Evolutionary conservation across 2,113 vertebrate species (phyloP), one percentile per base, ranked within the genome.

Genomic region (Aphyosemion australe): DNA sequence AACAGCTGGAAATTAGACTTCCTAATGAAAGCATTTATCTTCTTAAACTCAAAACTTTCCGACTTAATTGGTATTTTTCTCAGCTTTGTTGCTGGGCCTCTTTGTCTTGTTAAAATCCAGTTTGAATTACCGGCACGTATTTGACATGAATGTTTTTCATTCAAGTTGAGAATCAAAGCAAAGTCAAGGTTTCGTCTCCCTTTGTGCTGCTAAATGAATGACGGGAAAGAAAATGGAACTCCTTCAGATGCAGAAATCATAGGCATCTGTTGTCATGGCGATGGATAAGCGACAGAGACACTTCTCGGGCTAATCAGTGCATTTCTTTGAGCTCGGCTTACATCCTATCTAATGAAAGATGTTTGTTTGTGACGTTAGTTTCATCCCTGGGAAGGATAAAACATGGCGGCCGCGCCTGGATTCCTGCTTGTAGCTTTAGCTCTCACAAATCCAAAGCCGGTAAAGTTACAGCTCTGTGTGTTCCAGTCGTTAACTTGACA

Each of bases 401-500:
- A 26, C 3, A 26, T 26, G 26, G 26, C 26, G 26, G 26, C 26
- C 13, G 51, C 50, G 8, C 46, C 1, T 51, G 39, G n/a, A 47
- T 57, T 14, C 58, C 45, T 52, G 31, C 62, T 26, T 58, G 15
- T 65, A 1, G 39, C 53, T 31, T 76, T 21, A 21, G 18, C 32
- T 5, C 12, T 16, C 50, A 53, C 13, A 39, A 16, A 58, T 14
- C 12, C 3, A 8, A 7, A 69, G 15, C 12, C n/a, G 50, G 53
- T 50, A 32, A 43, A 20, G 4, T 52, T 4, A 32, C 14, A 42
- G 15, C 10, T 5, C 48, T 47, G 12, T 15, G 42, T 31, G 34
- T 56, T 67, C 34, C 59, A 21, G 45, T 72, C 45, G 76, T 70
- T 52, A 70, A 59, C 45, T 57, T 61, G 41, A 65, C 57, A 62